Base-by-base conservation (phyloP, 2,113 vertebrate genomes). In the Hippocampus barbouri region DNA sequence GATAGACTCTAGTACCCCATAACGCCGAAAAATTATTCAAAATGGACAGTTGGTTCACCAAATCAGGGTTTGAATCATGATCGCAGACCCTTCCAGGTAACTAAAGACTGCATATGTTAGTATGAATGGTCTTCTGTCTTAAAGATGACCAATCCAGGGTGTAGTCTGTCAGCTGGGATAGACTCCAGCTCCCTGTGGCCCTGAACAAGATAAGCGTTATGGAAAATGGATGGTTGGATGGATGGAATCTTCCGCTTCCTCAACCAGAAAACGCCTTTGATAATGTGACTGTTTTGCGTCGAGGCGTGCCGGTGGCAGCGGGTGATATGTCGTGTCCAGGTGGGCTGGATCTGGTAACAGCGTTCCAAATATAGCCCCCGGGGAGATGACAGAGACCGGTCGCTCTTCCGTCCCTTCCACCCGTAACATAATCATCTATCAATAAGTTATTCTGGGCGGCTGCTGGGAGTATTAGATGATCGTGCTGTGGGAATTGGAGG, bases 351-450 rank as follows among this genome's bases (percentile, higher is more conserved):
- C 88, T 85, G 81, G 85, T 89, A 82, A 87, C 86, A 82, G 73
- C 74, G 47, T 76, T 84, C 65, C 87, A 87, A 86, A 91, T 91
- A 88, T 91, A 90, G 90, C 80, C 20, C 43, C 73, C 0, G 0
- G 76, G 76, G 34, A 83, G 85, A 89, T 90, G 91, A 93, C 91
- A 70, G 89, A 92, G 82, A 82, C 81, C 83, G 77, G 80, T 88
- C 83, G 78, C 54, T 87, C 88, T 89, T 89, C 86, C 74, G 88
- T 66, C 70, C 80, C 66, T 78, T 82, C 88, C 86, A 57, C 70
- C 88, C 71, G 85, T 90, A 88, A 89, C 71, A 83, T 89, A 88
- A 91, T 86, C 83, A 83, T 38, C 79, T 87, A 84, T 92, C 86
- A 85, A 88, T 86, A 70, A 88, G 87, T 83, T 73, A 71, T 87